Evolutionary conservation across 2,888 invertebrate species (phyloP).

Genomic region (Neoscelio sp.): DNA sequence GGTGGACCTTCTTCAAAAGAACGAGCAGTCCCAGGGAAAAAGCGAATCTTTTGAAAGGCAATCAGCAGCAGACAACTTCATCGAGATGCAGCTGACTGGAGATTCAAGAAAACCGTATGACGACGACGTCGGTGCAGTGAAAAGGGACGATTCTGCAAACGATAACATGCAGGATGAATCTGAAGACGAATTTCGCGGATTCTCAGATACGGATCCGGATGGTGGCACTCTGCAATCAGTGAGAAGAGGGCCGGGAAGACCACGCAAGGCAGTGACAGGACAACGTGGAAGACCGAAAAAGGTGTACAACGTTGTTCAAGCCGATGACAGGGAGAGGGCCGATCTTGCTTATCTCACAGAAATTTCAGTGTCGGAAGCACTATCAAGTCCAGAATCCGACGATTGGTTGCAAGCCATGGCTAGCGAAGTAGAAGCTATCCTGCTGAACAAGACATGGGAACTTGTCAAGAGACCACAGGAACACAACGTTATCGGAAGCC

Average conservation of each 20-base stretch:
- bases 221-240: not conserved
- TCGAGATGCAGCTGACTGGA: too few relatives aligned
- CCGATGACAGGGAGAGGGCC: not conserved
- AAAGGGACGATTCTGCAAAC: too few relatives aligned
- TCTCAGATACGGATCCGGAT: too few relatives aligned
- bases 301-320: not conserved
- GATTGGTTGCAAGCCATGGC: constrained; percentile 60
- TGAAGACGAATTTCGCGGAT: too few relatives aligned
- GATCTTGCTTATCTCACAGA: constrained; percentile 10
- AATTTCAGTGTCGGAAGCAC: constrained; percentile 45
- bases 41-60: too few relatives aligned
- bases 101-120: too few relatives aligned
- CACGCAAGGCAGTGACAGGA: constrained; percentile 20
- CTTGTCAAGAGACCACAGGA: not conserved
- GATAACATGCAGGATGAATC: too few relatives aligned
- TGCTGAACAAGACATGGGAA: constrained; percentile 13
- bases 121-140: too few relatives aligned
- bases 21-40: too few relatives aligned
- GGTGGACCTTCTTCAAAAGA: too few relatives aligned
- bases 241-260: constrained; percentile 38
- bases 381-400: constrained; percentile 41
- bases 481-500: not conserved
- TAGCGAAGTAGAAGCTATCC: constrained; percentile 1
- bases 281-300: constrained; percentile 26
- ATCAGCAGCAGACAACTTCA: too few relatives aligned